Conservation (phyloP, 2,113 vertebrate genomes). For the Pteropus alecto region DNA sequence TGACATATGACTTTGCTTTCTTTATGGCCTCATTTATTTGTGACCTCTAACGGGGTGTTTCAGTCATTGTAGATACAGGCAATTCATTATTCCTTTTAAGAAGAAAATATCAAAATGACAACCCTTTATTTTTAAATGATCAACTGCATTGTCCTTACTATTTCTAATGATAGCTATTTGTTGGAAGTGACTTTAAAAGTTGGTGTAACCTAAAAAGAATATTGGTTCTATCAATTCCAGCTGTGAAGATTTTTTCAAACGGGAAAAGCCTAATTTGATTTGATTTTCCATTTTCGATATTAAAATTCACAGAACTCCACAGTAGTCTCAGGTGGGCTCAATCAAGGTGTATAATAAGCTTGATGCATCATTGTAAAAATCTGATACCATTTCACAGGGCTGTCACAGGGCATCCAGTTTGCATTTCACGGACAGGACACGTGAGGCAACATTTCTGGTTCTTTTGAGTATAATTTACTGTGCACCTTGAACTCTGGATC, state of each 20-base stretch:
- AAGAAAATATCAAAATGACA: conserved; percentile 49
- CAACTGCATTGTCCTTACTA: conserved; percentile 43
- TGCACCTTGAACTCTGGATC: conserved; percentile 75
- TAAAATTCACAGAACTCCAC: background rate
- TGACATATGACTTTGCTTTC: conserved; percentile 51
- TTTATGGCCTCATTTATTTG: conserved; percentile 49
- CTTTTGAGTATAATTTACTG: conserved; percentile 77
- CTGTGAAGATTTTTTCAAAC: conserved; percentile 50
- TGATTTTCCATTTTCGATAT: conserved; percentile 44
- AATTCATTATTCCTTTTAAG: conserved; percentile 62
- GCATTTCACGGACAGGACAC: background rate
- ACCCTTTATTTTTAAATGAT: conserved; percentile 47
- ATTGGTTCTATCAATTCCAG: conserved; percentile 34
- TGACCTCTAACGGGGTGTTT: conserved; percentile 38
- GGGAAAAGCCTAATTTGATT: conserved; percentile 59
- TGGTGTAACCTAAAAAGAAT: conserved; percentile 42
- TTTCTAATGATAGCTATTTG: conserved; percentile 61
- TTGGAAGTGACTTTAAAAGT: conserved; percentile 55
- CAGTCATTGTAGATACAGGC: conserved; percentile 3
- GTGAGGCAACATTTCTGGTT: conserved; percentile 20
- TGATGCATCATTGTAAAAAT: background rate
- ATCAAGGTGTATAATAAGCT: background rate
- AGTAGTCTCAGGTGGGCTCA: conserved; percentile 3
- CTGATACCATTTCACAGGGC: background rate
- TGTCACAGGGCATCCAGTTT: background rate